Conservation (phyloP, 2,113 vertebrate species). For the Arvicanthis niloticus region DNA sequence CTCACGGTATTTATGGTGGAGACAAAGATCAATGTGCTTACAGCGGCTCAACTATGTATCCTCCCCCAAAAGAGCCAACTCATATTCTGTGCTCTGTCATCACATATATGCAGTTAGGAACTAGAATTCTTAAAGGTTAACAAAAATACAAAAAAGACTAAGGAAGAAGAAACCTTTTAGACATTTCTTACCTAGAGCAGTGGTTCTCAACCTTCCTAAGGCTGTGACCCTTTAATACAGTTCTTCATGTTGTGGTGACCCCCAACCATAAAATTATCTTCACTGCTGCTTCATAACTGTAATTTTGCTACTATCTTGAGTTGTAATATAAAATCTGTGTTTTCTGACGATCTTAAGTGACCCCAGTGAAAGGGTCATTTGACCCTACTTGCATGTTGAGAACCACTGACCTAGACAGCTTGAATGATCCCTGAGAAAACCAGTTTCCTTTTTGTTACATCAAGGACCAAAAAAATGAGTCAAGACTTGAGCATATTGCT, state of each 20-base stretch:
- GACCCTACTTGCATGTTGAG: neutral
- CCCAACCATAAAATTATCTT: neutral
- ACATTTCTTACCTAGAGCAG: neutral
- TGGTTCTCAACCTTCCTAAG: neutral
- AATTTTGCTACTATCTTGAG: neutral
- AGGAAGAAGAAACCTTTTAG: neutral
- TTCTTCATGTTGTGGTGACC: neutral
- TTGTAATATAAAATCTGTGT: neutral
- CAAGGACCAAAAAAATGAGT: neutral
- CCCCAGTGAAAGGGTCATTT: no score
- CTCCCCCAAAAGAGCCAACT: neutral
- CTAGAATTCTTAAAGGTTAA: slow-evolving; percentile 28
- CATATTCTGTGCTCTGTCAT: neutral
- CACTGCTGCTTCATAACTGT: neutral
- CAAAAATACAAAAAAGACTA: neutral
- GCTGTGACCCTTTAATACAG: neutral
- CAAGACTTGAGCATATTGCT: neutral
- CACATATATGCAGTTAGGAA: slow-evolving; percentile 7
- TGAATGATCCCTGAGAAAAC: neutral
- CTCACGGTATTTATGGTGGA: neutral
- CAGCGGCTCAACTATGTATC: neutral
- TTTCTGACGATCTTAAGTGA: neutral
- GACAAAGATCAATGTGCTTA: neutral
- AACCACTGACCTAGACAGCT: neutral
- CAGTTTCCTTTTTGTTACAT: neutral